Base-by-base conservation (phyloP, 2,888 invertebrate genomes). In the Lypha dubia region DNA sequence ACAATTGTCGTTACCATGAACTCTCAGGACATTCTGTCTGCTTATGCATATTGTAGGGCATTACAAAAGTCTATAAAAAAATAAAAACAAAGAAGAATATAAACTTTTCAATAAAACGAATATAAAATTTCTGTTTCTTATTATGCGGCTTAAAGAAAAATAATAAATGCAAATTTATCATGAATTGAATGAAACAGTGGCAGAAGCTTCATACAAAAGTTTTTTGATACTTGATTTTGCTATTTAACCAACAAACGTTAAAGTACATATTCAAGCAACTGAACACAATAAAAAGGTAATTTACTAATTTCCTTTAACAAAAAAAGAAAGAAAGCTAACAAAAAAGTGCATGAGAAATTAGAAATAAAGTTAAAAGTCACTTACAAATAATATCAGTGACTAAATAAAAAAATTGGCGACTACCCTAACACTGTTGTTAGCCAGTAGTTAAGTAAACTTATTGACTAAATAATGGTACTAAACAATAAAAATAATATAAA, bases 281-380 rank as follows among this genome's bases (percentile, higher is more conserved):
- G 62, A 73, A 35, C 49, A 73, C 73, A 77, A 77, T 73, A 67
- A 71, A 67, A 28, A 71, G 71, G 77, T 60, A 67, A 77, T 83
- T 67, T 77, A 65, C 73, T 73, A 77, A 83, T 83, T 77, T 83
- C 83, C 83, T 73, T 49, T 1, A 60, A 51, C n/a, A n/a, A n/a
- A n/a, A n/a, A n/a, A n/a, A n/a, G n/a, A 35, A 65, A 46, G 32
- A 49, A 65, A 68, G 46, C 15, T 13, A 38, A 35, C 17, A 44
- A 41, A 60, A 17, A 35, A 44, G 8, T 49, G 22, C n/a, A 51
- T 2, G 9, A 60, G 9, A 13, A 56, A 46, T 41, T 6, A 22
- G 5, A 63, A 49, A 60, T 22, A 41, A 82, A 58, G 6, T 76
- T 46, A 41, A 70, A 62, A 82, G 20, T 76, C 63, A 65, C 58